Percentiles rank a stretch among this genome's conserved stretches.
These are phyloP conservation scores for Portunus trituberculatus DNA, from an alignment of 1,140 invertebrate species.

Conservation along the genomic window DNA sequence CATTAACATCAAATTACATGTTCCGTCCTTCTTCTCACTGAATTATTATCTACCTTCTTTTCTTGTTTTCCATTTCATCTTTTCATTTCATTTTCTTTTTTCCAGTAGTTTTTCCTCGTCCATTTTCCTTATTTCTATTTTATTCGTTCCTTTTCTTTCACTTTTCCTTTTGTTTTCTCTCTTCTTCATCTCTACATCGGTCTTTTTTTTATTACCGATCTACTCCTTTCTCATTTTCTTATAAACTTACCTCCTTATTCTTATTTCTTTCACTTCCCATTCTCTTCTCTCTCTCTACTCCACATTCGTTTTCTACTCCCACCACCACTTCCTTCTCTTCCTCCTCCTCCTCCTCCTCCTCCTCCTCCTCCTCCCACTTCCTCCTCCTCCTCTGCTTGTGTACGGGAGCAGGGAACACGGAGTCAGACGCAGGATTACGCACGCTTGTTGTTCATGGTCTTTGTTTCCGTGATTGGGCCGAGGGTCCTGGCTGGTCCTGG, in stretches of 20 bases:
- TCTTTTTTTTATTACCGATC: too few species aligned
- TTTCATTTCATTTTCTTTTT: neutral
- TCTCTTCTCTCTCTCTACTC: neutral
- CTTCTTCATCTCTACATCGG: neutral
- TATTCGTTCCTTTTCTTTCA: neutral
- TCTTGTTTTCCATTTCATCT: neutral
- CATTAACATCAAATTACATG: too few species aligned
- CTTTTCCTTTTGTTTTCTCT: neutral
- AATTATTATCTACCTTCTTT: neutral
- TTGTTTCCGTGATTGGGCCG: neutral
- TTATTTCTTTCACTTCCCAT: too few species aligned
- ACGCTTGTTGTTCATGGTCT: neutral
- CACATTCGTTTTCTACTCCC: neutral
- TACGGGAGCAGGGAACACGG: neutral
- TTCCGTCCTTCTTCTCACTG: neutral
- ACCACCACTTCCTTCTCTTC: neutral
- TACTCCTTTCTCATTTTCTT: too few species aligned
- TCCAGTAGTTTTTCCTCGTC: neutral
- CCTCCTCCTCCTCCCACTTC: neutral
- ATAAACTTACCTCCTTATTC: too few species aligned
- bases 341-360: neutral
- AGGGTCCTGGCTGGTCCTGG: too few species aligned
- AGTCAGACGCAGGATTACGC: neutral
- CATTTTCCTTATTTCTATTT: neutral
- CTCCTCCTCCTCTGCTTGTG: neutral